Base-by-base conservation (phyloP, 2,113 vertebrate genomes). In the Kryptolebias marmoratus region DNA sequence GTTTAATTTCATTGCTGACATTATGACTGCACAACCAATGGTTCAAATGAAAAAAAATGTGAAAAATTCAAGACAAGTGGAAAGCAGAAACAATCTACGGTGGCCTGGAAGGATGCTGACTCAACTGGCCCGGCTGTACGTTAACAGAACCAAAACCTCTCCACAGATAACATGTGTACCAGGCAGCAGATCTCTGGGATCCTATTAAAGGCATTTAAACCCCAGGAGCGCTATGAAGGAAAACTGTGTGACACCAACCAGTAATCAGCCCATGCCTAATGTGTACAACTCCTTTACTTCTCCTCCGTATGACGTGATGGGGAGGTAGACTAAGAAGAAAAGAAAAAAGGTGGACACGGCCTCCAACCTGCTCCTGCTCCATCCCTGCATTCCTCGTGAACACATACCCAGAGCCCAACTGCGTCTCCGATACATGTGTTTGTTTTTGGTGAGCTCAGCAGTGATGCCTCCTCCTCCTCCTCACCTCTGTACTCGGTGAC, bases 401-500 rank as follows among this genome's bases (percentile, higher is more conserved):
- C 71, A 61, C 4, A 42, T 63, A 44, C 39, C 39, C 62, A 27
- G 22, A 22, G 15, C 53, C 45, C 60, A 72, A 50, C 64, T 68
- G 56, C 28, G 57, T 64, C 58, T 73, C 66, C 78, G 31, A 73
- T 62, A 49, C 11, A 80, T 55, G 72, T 81, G 84, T 81, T 63
- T 82, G 68, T 77, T 75, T 75, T 14, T n/a, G 75, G 64, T 65
- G 68, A 83, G 70, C 57, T 73, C 9, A 71, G 82, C 80, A 85
- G 59, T 22, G 22, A 22, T 22, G 22, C 39, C 76, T 73, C 66
- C 74, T 45, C 73, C 68, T 69, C 47, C 53, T 58, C 71, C 31
- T 68, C 77, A 89, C 85, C 88, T 87, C 71, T 85, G 81, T 89
- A 82, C 83, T 85, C 79, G 22, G 54, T 87, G 81, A 91, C 83